A percentile compares a stretch with the other conserved stretches of the same genome.
Conservation (phyloP, 2,797 vertebrate genomes). For the Schizopygopsis malacanthus region DNA sequence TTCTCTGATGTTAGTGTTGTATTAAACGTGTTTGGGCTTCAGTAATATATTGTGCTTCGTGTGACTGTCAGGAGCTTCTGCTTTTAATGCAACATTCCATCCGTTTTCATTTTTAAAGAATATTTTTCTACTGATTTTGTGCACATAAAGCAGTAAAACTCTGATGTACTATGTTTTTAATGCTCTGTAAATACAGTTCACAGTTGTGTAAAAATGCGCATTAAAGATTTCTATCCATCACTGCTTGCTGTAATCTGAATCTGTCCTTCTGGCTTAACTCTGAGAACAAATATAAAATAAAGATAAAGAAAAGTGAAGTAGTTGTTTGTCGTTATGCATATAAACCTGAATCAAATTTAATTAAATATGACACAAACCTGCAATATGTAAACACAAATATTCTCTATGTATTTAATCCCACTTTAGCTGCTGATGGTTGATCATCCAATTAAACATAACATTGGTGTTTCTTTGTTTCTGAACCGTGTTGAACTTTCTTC, state of each 20-base stretch:
- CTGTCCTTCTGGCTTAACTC: neutral
- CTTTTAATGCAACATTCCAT: neutral
- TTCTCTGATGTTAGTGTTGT: neutral
- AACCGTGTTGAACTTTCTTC: no score
- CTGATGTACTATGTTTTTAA: conserved; percentile 40
- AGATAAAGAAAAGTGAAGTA: no score
- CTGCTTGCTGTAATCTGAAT: neutral
- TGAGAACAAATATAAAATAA: neutral
- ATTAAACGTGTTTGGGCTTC: neutral
- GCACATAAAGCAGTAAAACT: conserved; percentile 65
- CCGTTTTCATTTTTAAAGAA: conserved; percentile 78
- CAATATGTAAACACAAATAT: no score
- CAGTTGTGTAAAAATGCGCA: conserved; percentile 33
- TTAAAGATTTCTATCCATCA: conserved; percentile 42
- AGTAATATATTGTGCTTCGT: neutral
- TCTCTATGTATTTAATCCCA: no score
- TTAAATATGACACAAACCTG: no score
- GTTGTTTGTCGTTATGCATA: no score
- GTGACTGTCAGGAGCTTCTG: conserved; percentile 4
- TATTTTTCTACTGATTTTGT: conserved; percentile 89
- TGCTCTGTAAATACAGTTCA: conserved; percentile 28
- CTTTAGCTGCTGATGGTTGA: no score
- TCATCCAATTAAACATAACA: no score
- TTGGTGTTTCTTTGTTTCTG: no score
- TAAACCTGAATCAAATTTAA: no score